These are phyloP conservation scores for Odontocolon sp. DNA, from an alignment of 2,888 invertebrate species.

Conservation along the genomic window DNA sequence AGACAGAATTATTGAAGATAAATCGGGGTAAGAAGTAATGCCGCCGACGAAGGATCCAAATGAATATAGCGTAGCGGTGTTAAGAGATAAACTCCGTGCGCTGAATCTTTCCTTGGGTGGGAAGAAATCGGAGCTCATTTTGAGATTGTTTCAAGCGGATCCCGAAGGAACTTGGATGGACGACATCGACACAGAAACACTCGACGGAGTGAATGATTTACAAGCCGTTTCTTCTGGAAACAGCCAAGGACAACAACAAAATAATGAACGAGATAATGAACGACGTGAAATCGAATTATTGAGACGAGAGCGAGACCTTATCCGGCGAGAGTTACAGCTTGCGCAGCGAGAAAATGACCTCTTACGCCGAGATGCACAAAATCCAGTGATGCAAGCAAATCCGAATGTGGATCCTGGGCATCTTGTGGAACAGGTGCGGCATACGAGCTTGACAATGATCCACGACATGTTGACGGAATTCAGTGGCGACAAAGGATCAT, in stretches of 20 bases:
- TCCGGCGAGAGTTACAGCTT: not conserved
- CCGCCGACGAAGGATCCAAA: not conserved
- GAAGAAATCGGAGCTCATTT: slow-evolving; percentile 1
- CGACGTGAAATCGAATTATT: slow-evolving; percentile 21
- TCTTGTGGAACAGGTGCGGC: not conserved
- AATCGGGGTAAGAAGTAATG: not conserved
- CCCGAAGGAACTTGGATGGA: not conserved
- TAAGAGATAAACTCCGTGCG: not conserved
- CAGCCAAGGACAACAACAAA: no score
- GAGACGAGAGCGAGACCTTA: not conserved
- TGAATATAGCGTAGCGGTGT: not conserved
- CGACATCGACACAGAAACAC: not conserved
- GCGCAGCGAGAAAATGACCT: not conserved
- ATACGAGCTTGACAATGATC: slow-evolving; percentile 22
- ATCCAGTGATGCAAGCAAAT: not conserved
- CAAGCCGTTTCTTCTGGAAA: no score
- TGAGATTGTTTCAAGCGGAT: not conserved
- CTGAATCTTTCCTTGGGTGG: not conserved
- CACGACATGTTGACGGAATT: slow-evolving; percentile 38
- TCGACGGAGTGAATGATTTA: no score
- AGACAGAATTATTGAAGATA: no score
- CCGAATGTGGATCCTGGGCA: not conserved
- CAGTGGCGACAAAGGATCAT: slow-evolving; percentile 29
- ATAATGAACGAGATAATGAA: no score
- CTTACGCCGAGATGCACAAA: not conserved